phyloP scores from a whole-genome alignment of 1,140 invertebrate genomes.

The Oedothorax gibbosus region DNA sequence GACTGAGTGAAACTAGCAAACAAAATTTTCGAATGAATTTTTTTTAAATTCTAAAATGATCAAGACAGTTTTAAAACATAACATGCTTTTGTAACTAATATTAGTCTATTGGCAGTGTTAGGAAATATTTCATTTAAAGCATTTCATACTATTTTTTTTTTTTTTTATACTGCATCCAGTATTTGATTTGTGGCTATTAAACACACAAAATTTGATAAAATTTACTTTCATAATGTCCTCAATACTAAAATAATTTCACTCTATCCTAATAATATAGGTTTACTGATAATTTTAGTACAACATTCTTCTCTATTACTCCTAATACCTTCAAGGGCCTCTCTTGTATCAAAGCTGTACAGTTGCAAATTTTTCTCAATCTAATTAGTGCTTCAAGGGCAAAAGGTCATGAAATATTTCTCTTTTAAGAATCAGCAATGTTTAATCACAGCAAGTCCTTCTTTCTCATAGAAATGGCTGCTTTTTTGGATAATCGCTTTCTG shows the following conservation, averaged over 20 bases:
- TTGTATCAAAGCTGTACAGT: constrained; percentile 5
- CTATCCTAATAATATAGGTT: constrained; percentile 5
- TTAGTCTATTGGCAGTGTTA: too few species aligned
- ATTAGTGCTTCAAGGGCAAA: constrained; percentile 36
- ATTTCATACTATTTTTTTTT: too few species aligned
- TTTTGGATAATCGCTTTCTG: constrained; percentile 10
- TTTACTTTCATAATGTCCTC: background rate
- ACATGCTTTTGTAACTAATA: too few species aligned
- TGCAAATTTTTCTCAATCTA: constrained; percentile 21
- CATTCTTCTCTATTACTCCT: background rate
- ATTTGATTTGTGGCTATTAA: background rate
- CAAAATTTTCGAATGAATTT: too few species aligned
- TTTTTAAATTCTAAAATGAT: too few species aligned
- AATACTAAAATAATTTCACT: too few species aligned
- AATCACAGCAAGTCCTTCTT: constrained; percentile 45
- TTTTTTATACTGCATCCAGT: too few species aligned
- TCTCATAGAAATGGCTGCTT: constrained; percentile 36
- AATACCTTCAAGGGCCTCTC: background rate
- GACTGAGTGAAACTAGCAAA: too few species aligned
- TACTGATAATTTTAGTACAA: background rate
- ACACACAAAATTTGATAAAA: background rate
- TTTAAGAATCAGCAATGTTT: constrained; percentile 22
- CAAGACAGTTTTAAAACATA: too few species aligned
- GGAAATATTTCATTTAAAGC: too few species aligned
- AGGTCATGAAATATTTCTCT: constrained; percentile 12